Evolutionary conservation across 2,797 vertebrate species (phyloP).

Genomic region (Protosalanx chinensis): DNA sequence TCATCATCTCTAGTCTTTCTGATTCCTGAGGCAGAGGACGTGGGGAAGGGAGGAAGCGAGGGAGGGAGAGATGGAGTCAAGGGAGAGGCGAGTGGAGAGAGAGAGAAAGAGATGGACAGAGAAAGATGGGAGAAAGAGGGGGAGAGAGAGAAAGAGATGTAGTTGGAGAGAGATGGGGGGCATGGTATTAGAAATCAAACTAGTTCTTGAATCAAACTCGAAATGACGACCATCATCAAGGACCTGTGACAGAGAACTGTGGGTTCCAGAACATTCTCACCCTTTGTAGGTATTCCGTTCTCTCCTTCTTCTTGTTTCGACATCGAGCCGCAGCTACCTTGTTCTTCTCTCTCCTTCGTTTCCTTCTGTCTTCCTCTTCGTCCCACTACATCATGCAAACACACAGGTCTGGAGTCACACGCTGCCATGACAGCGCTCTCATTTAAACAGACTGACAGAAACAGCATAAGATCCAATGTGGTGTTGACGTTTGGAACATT

Average conservation of each 20-base stretch:
- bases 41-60: background rate
- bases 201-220: background rate
- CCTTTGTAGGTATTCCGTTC: constrained; percentile 94
- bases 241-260: background rate
- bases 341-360: constrained; percentile 95
- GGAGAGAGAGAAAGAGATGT: too few species aligned
- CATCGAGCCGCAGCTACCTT: constrained; percentile 95
- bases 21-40: constrained; percentile 78
- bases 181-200: background rate
- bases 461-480: background rate
- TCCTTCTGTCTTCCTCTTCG: constrained; percentile 91
- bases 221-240: background rate
- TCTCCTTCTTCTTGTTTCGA: constrained; percentile 98
- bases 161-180: too few species aligned
- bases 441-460: background rate
- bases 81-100: background rate
- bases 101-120: too few species aligned
- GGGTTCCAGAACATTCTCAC: constrained; percentile 59
- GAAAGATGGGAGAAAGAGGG: too few species aligned
- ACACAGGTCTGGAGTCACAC: constrained; percentile 2
- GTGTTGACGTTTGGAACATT: background rate
- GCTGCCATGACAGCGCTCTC: background rate
- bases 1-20: constrained; percentile 92
- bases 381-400: constrained; percentile 73
- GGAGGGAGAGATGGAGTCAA: background rate